Evolutionary conservation across 2,888 invertebrate species (phyloP).

Genomic region (Callosobruchus maculatus): DNA sequence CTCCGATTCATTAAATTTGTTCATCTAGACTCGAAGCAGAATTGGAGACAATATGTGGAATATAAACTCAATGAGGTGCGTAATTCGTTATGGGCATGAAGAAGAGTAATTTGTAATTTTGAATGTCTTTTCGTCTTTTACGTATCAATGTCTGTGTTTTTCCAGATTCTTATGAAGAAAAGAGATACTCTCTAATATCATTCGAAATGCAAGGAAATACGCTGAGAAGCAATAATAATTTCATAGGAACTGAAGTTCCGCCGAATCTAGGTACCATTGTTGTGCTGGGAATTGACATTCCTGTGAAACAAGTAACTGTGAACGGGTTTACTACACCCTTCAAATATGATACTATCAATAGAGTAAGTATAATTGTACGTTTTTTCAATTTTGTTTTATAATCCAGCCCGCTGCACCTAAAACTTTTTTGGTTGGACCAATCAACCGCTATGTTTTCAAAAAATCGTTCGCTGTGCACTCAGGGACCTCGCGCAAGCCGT

Average conservation of each 20-base stretch:
- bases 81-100: no score
- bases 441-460: no score
- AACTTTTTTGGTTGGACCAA: no score
- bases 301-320: constrained; percentile 39
- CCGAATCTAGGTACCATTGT: constrained; percentile 44
- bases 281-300: constrained; percentile 38
- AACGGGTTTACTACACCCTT: constrained; percentile 40
- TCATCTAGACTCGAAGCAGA: no score
- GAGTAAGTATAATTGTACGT: constrained; percentile 32
- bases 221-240: constrained; percentile 34
- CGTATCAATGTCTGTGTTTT: no score
- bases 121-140: no score
- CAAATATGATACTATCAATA: constrained; percentile 41
- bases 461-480: no score
- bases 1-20: no score
- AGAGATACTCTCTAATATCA: constrained; percentile 55
- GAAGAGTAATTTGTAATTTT: no score
- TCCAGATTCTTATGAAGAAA: constrained; percentile 59
- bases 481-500: no score
- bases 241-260: constrained; percentile 39
- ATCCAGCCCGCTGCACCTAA: not conserved
- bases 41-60: no score
- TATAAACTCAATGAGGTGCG: no score
- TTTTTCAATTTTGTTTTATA: not conserved
- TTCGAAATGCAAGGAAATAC: constrained; percentile 44